A percentile compares a stretch with the other conserved stretches of the same genome.
These are phyloP conservation scores for Ischnus inquisitorius DNA, from an alignment of 2,888 invertebrate species.

Conservation along the genomic window DNA sequence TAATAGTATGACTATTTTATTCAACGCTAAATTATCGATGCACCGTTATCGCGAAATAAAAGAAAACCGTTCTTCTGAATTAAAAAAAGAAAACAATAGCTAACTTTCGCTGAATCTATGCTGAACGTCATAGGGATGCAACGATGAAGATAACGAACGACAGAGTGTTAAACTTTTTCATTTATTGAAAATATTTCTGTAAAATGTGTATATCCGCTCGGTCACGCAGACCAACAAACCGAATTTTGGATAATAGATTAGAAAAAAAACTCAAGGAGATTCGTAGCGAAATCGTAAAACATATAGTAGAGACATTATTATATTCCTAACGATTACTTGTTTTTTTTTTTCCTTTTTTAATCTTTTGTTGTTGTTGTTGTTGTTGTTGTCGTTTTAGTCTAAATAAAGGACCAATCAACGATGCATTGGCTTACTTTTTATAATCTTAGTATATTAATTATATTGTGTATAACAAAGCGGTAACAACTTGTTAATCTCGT, in stretches of 20 bases:
- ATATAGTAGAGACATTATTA: constrained; percentile 76
- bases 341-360: constrained; percentile 34
- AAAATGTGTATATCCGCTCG: constrained; percentile 83
- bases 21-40: not conserved
- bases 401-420: constrained; percentile 83
- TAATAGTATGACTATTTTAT: not conserved
- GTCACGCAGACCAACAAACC: constrained; percentile 81
- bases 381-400: constrained; percentile 69
- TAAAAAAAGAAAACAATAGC: not conserved
- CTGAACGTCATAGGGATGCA: constrained; percentile 38
- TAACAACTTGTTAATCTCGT: constrained; percentile 85
- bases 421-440: constrained; percentile 80
- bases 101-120: not conserved
- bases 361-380: constrained; percentile 42
- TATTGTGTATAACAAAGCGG: constrained; percentile 85
- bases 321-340: constrained; percentile 69
- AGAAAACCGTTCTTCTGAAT: not conserved
- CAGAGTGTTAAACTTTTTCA: constrained; percentile 83
- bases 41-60: not conserved
- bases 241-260: constrained; percentile 77
- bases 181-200: constrained; percentile 84
- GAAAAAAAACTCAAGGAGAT: constrained; percentile 76
- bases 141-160: constrained; percentile 74
- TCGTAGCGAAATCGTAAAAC: constrained; percentile 80
- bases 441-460: constrained; percentile 85